Percentiles rank a stretch among this genome's conserved stretches.
These are phyloP conservation scores for Cremastinae sp. DNA, from an alignment of 2,888 invertebrate species.

Conservation along the genomic window DNA sequence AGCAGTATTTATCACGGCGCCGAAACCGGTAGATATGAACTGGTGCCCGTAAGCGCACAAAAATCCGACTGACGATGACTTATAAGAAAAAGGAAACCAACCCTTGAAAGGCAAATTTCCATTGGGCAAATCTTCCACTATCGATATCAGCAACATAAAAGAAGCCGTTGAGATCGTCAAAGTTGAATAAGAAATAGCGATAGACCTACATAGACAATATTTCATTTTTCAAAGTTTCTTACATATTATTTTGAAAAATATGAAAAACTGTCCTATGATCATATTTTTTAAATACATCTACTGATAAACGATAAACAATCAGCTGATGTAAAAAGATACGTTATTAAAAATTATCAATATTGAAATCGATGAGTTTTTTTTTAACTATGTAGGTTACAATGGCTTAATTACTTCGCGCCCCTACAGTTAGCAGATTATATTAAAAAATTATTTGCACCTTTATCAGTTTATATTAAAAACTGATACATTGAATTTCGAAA, in stretches of 20 bases:
- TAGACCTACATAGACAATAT: constrained; percentile 17
- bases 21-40: constrained; percentile 31
- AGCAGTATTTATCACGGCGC: constrained; percentile 61
- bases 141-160: constrained; percentile 39
- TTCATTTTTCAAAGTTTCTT: background rate
- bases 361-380: too few species aligned
- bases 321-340: too few species aligned
- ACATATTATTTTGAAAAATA: background rate
- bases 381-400: too few species aligned
- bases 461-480: too few species aligned
- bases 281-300: too few species aligned
- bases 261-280: too few species aligned
- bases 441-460: too few species aligned
- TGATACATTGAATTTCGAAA: too few species aligned
- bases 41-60: constrained; percentile 58
- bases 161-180: constrained; percentile 26
- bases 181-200: constrained; percentile 26
- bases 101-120: constrained; percentile 60
- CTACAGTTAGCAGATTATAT: too few species aligned
- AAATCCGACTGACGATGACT: constrained; percentile 41
- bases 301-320: too few species aligned
- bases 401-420: too few species aligned
- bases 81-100: constrained; percentile 63
- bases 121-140: constrained; percentile 43
- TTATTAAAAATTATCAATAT: too few species aligned